Evolutionary conservation across 2,797 vertebrate species (phyloP), one percentile per base, ranked within the genome.

Genomic region (Crax fasciolata): DNA sequence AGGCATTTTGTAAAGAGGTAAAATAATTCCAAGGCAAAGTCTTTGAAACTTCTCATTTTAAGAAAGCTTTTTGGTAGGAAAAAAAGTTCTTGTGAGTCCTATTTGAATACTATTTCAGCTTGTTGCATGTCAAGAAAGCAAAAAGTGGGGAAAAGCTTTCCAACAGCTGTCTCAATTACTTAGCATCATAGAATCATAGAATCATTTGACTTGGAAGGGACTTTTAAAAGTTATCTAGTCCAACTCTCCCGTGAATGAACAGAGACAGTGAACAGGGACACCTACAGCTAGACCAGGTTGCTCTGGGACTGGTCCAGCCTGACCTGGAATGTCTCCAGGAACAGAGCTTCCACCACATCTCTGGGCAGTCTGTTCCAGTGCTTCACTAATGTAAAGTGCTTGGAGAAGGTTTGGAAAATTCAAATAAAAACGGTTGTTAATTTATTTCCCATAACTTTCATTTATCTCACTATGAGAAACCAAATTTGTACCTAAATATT

Each of bases 1-100:
- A 41, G 35, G 43, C 4, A 71, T 61, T 87, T 93, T 78, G 11
- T 8, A 81, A 89, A 66, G 17, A 68, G 27, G 3, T 24, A 46
- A 93, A 54, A 6, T 62, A 73, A 66, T 82, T 94, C 55, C 55
- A 87, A 90, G 25, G 27, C 20, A 93, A 93, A 85, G 68, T 93
- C 61, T 90, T 85, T 77, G 66, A 77, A 86, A 62, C 5, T 15
- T 73, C 9, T 55, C 3, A 57, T 80, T 91, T 89, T 55, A 44
- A 71, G 44, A 59, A 66, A 51, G 30, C 1, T 21, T 82, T 89
- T 41, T 44, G 1, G 21, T 74, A 66, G 20, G 1, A 84, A 84
- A 78, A 80, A 23, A 24, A 4, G 32, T 61, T 81, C 6, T 79
- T 9, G 3, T 38, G 76, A 51, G 8, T 18, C 1, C 7, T 6